These are phyloP conservation scores for Aurelia sp. DNA, from an alignment of 30 jellyfish, hydroid and myxozoan genomes.

Conservation along the genomic window DNA sequence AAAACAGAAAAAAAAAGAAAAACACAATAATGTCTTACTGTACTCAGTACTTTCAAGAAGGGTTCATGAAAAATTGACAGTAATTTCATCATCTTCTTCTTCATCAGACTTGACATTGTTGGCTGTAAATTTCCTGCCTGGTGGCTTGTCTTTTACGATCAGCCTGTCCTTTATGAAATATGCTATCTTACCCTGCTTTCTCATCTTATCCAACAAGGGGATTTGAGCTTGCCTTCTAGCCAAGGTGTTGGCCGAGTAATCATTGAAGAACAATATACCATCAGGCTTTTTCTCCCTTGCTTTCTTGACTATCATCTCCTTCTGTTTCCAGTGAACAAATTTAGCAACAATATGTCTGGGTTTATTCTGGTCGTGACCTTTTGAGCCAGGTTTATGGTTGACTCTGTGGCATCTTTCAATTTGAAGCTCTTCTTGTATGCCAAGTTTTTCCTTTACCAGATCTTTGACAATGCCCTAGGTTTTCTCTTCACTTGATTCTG, in stretches of 20 bases:
- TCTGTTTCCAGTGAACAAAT: conserved; percentile 43
- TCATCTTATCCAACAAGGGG: conserved; percentile 57
- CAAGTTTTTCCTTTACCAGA: conserved; percentile 38
- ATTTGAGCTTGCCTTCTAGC: conserved; percentile 50
- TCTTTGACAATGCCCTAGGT: conserved; percentile 55
- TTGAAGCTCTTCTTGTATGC: conserved; percentile 40
- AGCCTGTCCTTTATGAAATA: no score
- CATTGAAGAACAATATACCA: conserved; percentile 36
- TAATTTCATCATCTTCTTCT: conserved; percentile 1
- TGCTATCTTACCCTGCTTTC: conserved; percentile 7
- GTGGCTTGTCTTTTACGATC: no score
- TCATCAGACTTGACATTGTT: conserved; percentile 39
- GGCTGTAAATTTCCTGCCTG: conserved; percentile 30
- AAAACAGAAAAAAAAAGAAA: not conserved
- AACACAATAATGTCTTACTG: conserved; percentile 3
- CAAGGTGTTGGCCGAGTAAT: conserved; percentile 53
- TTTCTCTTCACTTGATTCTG: conserved; percentile 45
- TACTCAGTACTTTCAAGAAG: conserved; percentile 21
- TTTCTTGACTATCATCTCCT: conserved; percentile 42
- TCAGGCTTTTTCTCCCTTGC: conserved; percentile 47
- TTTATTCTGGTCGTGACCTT: conserved; percentile 50
- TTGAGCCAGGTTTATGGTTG: conserved; percentile 49
- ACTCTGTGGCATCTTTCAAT: conserved; percentile 65
- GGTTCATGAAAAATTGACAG: conserved; percentile 21
- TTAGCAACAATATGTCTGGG: conserved; percentile 58